Evolutionary conservation across 2,888 invertebrate species (phyloP).

Genomic region (Epsilonema sp.): DNA sequence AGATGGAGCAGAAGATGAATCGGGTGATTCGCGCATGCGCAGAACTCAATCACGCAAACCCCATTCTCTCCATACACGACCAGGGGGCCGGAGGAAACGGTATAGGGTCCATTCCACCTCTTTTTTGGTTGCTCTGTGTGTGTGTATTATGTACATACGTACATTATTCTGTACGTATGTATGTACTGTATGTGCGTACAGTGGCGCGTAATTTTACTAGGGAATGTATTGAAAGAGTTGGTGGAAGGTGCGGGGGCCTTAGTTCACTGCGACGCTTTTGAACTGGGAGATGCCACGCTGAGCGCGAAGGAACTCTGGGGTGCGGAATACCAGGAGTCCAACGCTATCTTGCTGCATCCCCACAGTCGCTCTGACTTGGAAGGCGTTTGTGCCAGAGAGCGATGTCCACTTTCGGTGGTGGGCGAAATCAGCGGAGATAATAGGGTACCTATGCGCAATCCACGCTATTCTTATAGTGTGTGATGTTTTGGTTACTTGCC

Average conservation of each 20-base stretch:
- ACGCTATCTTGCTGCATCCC: conserved; percentile 52
- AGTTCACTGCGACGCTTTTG: conserved; percentile 62
- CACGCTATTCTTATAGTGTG: neutral
- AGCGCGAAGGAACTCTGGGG: conserved; percentile 87
- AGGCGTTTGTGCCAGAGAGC: conserved; percentile 59
- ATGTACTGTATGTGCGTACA: no score
- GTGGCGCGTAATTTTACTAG: no score
- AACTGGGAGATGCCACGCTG: conserved; percentile 80
- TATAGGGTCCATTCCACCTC: conserved; percentile 12
- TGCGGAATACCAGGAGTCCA: conserved; percentile 89
- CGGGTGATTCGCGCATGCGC: conserved; percentile 74
- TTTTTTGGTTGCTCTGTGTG: no score
- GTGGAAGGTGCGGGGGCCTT: conserved; percentile 84
- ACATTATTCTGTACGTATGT: no score
- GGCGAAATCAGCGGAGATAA: conserved; percentile 58
- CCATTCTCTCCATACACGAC: conserved; percentile 85
- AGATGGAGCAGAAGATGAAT: conserved; percentile 95
- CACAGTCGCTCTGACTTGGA: conserved; percentile 44
- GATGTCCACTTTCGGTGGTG: conserved; percentile 76
- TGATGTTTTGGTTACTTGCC: no score
- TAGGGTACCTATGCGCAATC: neutral
- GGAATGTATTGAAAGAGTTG: conserved; percentile 87
- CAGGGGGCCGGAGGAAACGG: conserved; percentile 87
- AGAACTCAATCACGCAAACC: conserved; percentile 57
- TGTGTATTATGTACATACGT: no score